A percentile compares a stretch with the other conserved stretches of the same genome.
Conservation (phyloP, 2,888 invertebrate genomes). For the Pristionchus entomophagus region DNA sequence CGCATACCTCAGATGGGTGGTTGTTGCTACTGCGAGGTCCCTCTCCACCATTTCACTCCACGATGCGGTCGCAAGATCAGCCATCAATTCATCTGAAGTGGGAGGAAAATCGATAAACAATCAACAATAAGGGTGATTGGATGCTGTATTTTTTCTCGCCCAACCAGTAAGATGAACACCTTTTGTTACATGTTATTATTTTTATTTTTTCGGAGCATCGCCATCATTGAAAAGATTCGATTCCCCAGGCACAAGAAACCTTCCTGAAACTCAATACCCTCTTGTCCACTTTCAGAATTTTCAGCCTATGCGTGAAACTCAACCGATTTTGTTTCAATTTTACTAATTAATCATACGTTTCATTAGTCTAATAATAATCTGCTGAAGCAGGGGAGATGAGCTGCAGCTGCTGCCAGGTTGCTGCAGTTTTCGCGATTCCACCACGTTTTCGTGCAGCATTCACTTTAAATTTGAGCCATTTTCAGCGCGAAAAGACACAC, state of each 20-base stretch:
- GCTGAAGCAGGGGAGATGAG: neutral
- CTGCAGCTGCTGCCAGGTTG: neutral
- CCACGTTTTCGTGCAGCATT: conserved; percentile 1
- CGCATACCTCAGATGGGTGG: conserved; percentile 10
- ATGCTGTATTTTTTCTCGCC: too few relatives aligned
- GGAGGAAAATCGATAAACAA: neutral
- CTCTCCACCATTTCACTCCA: conserved; percentile 64
- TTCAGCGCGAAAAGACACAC: neutral
- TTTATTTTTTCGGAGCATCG: neutral
- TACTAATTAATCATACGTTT: neutral
- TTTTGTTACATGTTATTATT: neutral
- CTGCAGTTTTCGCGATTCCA: neutral
- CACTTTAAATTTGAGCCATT: neutral
- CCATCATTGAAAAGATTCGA: too few relatives aligned
- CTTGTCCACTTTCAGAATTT: neutral
- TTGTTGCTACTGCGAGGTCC: conserved; percentile 42
- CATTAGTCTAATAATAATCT: neutral
- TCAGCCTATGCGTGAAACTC: too few relatives aligned
- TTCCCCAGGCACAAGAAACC: too few relatives aligned
- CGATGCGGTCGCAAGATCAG: conserved; percentile 27
- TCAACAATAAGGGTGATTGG: too few relatives aligned
- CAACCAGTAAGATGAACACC: neutral
- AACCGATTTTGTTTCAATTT: neutral
- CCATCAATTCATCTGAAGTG: conserved; percentile 3
- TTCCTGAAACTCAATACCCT: neutral